Evolutionary conservation across 1,140 invertebrate species (phyloP).

Genomic region (Micrasema longulum): DNA sequence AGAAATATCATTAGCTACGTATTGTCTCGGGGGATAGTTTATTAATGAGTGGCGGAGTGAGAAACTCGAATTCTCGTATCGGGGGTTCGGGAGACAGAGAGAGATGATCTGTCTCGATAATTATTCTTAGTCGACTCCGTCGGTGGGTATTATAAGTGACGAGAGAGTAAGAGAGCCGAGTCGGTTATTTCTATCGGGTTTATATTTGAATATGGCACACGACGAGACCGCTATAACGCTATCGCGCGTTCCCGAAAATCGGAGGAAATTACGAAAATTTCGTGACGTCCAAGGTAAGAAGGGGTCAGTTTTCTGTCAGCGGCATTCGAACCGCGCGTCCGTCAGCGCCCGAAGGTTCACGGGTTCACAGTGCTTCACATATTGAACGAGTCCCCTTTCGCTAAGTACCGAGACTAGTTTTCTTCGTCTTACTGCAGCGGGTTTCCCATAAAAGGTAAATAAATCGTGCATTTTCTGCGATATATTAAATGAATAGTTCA

Average conservation of each 20-base stretch:
- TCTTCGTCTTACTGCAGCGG: background rate
- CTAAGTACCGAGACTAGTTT: slow-evolving; percentile 13
- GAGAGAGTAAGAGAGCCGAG: slow-evolving; percentile 24
- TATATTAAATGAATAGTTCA: background rate
- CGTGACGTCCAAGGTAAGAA: slow-evolving; percentile 6
- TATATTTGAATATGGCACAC: slow-evolving; percentile 52
- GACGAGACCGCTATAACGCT: slow-evolving; percentile 38
- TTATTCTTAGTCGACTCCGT: background rate
- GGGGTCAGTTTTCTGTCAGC: slow-evolving; percentile 37
- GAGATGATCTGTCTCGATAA: slow-evolving; percentile 3
- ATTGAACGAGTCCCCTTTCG: background rate
- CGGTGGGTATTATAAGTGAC: background rate
- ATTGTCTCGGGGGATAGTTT: no score
- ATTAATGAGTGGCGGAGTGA: no score
- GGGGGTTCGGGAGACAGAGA: background rate
- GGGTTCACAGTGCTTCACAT: background rate
- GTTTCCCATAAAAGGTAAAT: slow-evolving; percentile 1
- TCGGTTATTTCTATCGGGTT: slow-evolving; percentile 47
- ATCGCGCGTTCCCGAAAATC: slow-evolving; percentile 45
- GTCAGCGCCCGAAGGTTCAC: background rate
- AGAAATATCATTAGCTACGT: no score
- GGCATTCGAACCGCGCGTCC: slow-evolving; percentile 6
- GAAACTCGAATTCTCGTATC: no score
- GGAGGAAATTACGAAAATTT: slow-evolving; percentile 40
- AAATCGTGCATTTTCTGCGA: background rate